A percentile compares a stretch with the other conserved stretches of the same genome.
These are phyloP conservation scores for Amiota communis DNA, from an alignment of 2,888 invertebrate genomes.

Conservation along the genomic window DNA sequence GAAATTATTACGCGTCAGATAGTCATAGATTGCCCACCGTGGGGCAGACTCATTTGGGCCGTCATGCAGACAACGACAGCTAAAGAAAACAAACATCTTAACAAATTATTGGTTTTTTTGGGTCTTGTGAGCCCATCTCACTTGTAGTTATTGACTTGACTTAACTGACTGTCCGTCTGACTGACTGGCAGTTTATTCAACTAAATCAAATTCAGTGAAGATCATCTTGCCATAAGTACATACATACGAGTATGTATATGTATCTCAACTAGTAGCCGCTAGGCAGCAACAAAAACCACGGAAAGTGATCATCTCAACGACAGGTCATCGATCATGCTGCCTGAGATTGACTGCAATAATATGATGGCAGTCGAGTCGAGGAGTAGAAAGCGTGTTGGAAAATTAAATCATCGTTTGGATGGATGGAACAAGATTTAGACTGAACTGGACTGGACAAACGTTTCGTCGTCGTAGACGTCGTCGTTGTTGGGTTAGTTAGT, in stretches of 20 bases:
- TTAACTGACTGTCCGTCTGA: no score
- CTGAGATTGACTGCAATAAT: no score
- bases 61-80: conserved; percentile 42
- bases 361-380: conserved; percentile 33
- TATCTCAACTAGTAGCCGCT: conserved; percentile 68
- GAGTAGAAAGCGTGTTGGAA: conserved; percentile 61
- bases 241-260: no score
- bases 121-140: background rate
- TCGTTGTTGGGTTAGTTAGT: background rate
- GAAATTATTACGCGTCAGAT: conserved; percentile 21
- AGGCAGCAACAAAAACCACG: conserved; percentile 55
- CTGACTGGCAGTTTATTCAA: background rate
- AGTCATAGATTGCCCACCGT: conserved; percentile 12
- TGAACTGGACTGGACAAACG: background rate
- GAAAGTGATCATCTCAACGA: conserved; percentile 66
- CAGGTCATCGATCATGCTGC: conserved; percentile 64
- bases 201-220: conserved; percentile 1
- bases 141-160: no score
- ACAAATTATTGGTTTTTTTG: conserved; percentile 57
- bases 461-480: conserved; percentile 39
- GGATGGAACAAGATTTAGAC: background rate
- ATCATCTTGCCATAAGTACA: background rate
- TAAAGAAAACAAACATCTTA: conserved; percentile 58
- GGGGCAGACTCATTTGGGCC: conserved; percentile 18
- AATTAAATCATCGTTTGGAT: conserved; percentile 63